phyloP scores from a whole-genome alignment of 2,113 vertebrate species.

The Tetraodon nigroviridis region DNA sequence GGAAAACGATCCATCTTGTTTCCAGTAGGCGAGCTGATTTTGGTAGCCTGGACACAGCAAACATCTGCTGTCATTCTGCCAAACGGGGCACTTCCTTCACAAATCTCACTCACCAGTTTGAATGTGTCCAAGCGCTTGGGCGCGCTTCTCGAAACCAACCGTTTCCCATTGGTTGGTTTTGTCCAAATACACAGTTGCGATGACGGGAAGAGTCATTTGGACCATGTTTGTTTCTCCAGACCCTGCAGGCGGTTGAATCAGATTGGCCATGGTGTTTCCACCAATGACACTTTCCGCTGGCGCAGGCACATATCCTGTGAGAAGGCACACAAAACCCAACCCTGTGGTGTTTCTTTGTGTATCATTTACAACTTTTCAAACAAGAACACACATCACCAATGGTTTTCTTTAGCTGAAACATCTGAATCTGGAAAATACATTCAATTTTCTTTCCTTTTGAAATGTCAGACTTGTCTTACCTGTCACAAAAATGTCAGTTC shows the following conservation, averaged over 20 bases:
- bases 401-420: background rate
- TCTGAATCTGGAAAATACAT: background rate
- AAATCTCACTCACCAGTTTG: slow-evolving; percentile 41
- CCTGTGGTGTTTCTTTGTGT: background rate
- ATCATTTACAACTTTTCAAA: background rate
- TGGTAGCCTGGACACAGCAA: slow-evolving; percentile 32
- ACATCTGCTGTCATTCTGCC: background rate
- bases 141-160: slow-evolving; percentile 50
- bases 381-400: background rate
- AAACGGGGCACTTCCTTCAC: background rate
- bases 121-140: slow-evolving; percentile 51
- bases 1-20: slow-evolving; percentile 58
- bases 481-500: slow-evolving; percentile 68
- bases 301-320: slow-evolving; percentile 23
- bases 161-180: slow-evolving; percentile 67
- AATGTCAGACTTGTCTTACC: slow-evolving; percentile 41
- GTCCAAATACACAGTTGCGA: slow-evolving; percentile 70
- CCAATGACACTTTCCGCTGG: slow-evolving; percentile 54
- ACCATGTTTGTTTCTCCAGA: slow-evolving; percentile 71
- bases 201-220: slow-evolving; percentile 53
- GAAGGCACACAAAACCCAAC: background rate
- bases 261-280: slow-evolving; percentile 21
- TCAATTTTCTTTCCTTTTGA: background rate
- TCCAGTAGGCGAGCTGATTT: slow-evolving; percentile 40
- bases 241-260: slow-evolving; percentile 48